Base-by-base conservation (phyloP, 2,888 invertebrate genomes). In the Lymantria dispar region DNA sequence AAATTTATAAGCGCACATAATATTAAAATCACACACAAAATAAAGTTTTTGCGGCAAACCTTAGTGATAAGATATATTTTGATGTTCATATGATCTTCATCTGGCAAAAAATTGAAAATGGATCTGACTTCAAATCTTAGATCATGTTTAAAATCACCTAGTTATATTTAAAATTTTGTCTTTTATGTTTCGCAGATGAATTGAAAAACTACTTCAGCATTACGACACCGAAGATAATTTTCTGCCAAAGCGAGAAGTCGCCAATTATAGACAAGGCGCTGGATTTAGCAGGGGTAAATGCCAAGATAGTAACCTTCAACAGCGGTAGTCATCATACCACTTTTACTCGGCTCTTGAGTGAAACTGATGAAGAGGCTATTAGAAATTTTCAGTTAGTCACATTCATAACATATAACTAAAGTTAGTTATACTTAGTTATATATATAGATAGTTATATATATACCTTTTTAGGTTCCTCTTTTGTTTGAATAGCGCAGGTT, bases 151-250 rank as follows among this genome's bases (percentile, higher is more conserved):
- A 22, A 22, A 2, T 3, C 5, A 22, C 22, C 22, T 49, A 22
- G n/a, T 38, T 3, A 38, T 12, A 38, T 38, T 38, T 5, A 30
- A 36, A 13, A 13, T 1, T 7, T 37, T 15, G 8, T 33, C 8
- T 33, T 33, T 33, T 10, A 8, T 8, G 8, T 7, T 38, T 52
- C 42, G 0, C 43, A 54, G 62, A 48, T 53, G 62, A 62, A 45
- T n/a, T 63, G 10, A 44, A 38, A 11, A 43, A 56, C 15, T 11
- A 40, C 0, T 63, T 63, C 12, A 15, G 41, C 0, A 38, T 41
- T 0, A 51, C 41, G 14, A 47, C 11, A 0, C 63, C 63, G 7
- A 63, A 55, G 3, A 49, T 61, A 39, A 54, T 63, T 13, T 54
- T 63, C 38, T 60, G 60, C 22, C 55, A 60, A 31, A 52, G 42